phyloP scores from a whole-genome alignment of 2,888 invertebrate species.

The Idaea biselata region DNA sequence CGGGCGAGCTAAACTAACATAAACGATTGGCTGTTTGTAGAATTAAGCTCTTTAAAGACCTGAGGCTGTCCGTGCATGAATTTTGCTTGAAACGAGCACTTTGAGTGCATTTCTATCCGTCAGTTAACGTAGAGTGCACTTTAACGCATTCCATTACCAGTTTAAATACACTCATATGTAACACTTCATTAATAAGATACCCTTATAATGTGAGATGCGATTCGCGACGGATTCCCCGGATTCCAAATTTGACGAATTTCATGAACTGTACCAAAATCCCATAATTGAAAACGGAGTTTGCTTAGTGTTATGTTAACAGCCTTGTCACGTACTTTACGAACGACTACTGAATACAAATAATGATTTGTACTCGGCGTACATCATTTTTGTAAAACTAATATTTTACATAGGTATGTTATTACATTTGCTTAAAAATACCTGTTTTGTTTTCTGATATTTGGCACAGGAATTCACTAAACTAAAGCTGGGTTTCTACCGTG shows the following conservation, averaged over 20 bases:
- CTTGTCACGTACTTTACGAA: conserved; percentile 59
- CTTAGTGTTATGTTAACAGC: conserved; percentile 60
- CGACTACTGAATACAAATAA: conserved; percentile 68
- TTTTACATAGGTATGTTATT: not conserved
- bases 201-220: conserved; percentile 28
- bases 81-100: conserved; percentile 47
- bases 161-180: conserved; percentile 48
- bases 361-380: conserved; percentile 46
- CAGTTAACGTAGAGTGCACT: conserved; percentile 40
- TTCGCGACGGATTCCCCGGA: conserved; percentile 33
- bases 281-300: conserved; percentile 71
- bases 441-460: too few relatives aligned
- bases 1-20: too few relatives aligned
- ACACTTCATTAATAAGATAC: conserved; percentile 45
- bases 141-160: conserved; percentile 64
- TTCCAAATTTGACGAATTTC: conserved; percentile 40
- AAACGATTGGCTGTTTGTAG: not conserved
- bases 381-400: conserved; percentile 42
- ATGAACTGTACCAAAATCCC: conserved; percentile 46
- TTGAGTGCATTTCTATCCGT: conserved; percentile 49
- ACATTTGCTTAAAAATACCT: too few relatives aligned
- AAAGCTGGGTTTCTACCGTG: too few relatives aligned
- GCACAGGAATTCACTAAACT: too few relatives aligned
- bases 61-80: conserved; percentile 45
- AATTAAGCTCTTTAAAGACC: conserved; percentile 13